Evolutionary conservation across 2,113 vertebrate genomes (phyloP), one percentile per base, ranked within the genome.

Genomic region (Rhineura floridana): DNA sequence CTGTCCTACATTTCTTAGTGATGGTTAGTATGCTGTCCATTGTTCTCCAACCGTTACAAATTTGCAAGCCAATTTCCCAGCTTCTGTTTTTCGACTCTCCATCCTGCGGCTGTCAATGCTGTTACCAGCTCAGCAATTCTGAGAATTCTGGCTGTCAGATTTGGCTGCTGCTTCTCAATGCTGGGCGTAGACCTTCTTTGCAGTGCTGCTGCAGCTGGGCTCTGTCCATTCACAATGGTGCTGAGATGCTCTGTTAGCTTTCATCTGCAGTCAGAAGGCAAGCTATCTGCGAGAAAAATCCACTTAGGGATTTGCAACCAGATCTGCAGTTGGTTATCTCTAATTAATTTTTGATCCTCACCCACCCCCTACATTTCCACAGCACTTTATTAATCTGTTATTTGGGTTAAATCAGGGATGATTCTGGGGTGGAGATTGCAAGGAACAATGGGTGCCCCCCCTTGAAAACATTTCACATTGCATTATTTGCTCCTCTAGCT

Each of bases 111-210:
- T 46, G 25, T 0, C 69, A 48, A 72, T 23, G 6, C 52, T 36
- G 2, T 23, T 36, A 55, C 42, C n/a, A 85, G 87, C 63, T 36
- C 69, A 25, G 82, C 75, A 73, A 2, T 80, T 90, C 80, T 65
- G 46, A 86, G 69, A 55, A 46, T 4, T 65, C 8, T 23, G 0
- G 4, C 0, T 44, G 0, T 10, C 75, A 28, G 50, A 44, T 19
- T 86, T 89, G 19, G 55, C 81, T 89, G 78, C 50, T 81, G 44
- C 72, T 89, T 84, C 84, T 69, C 11, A 84, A 59, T 86, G n/a
- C 89, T 1, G 23, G 33, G 33, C 28, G 5, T 46, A 12, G 21
- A 25, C 55, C 44, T 30, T 6, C 87, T 83, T 30, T 67, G 39
- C n/a, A 9, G 15, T 59, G 55, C 55, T 59, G 12, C 46, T 25